These are phyloP conservation scores for Caenorhabditis imperialis DNA, from an alignment of 2,888 invertebrate species.

Conservation along the genomic window DNA sequence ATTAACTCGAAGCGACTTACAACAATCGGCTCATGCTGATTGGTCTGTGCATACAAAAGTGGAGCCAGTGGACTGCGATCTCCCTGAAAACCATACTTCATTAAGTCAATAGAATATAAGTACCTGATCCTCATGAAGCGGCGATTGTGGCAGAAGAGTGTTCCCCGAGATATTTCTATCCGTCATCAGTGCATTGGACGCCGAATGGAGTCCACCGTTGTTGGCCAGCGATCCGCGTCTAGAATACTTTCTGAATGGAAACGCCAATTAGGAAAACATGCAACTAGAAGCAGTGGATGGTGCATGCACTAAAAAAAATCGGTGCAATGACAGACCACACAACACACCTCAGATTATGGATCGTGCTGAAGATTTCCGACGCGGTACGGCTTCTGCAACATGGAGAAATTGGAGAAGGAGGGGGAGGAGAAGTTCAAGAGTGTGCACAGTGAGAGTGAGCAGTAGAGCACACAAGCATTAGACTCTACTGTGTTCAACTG, in stretches of 20 bases:
- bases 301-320: conserved; percentile 30
- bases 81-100: conserved; percentile 31
- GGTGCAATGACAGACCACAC: no score
- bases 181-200: conserved; percentile 58
- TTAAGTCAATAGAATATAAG: background rate
- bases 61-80: conserved; percentile 61
- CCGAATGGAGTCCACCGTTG: conserved; percentile 17
- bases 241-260: conserved; percentile 56
- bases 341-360: conserved; percentile 57
- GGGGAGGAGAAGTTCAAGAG: background rate
- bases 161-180: conserved; percentile 74
- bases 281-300: conserved; percentile 18
- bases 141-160: conserved; percentile 72
- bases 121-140: conserved; percentile 72
- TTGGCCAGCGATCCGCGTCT: conserved; percentile 44
- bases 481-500: background rate
- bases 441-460: background rate
- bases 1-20: conserved; percentile 15
- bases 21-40: conserved; percentile 53
- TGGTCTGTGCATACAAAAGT: conserved; percentile 63
- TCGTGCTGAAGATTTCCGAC: conserved; percentile 70
- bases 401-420: conserved; percentile 3
- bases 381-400: conserved; percentile 64
- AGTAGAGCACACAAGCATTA: background rate
- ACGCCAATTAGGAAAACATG: conserved; percentile 24